Evolutionary conservation across 2,888 invertebrate genomes (phyloP), one percentile per base, ranked within the genome.

Genomic region (Epinotia bilunana): DNA sequence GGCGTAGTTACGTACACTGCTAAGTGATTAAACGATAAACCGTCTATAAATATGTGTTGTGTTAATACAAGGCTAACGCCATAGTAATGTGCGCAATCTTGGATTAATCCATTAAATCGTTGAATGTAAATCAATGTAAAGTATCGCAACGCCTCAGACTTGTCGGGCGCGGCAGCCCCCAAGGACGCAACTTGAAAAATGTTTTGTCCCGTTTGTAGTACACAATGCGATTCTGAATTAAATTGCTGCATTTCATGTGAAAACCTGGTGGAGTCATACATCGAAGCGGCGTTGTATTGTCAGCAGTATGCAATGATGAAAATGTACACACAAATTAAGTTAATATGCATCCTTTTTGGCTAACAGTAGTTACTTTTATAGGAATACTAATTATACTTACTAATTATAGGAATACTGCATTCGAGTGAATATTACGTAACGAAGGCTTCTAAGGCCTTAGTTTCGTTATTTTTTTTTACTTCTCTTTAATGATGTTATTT

Each of bases 11-110:
- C 53, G 60, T 71, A 4, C 23, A 65, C 46, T 63, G 43, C 23
- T 74, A 74, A 75, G 74, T 75, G 74, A 75, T 75, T 75, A 71
- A 65, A 61, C 61, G 55, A 61, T 75, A 65, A 74, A 71, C 53
- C 61, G 55, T 18, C 65, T 55, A 67, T 75, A 75, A 75, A 74
- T 62, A 72, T 55, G 67, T 58, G 16, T 58, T 65, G n/a, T 18
- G 28, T 18, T 73, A 55, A 64, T 70, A 58, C 68, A 53, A 16
- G 23, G 33, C 58, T 60, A 46, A 53, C 16, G n/a, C 60, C 69
- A 53, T 23, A 67, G 28, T 67, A 58, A 69, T 57, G 58, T 60
- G 33, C 53, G 64, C 63, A 62, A 43, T 33, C 49, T 62, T 33
- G 53, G 55, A 49, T 71, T 43, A 72, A 72, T 72, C 65, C 67